Conservation (phyloP, 2,888 invertebrate species). For the Ecliptopera silaceata region DNA sequence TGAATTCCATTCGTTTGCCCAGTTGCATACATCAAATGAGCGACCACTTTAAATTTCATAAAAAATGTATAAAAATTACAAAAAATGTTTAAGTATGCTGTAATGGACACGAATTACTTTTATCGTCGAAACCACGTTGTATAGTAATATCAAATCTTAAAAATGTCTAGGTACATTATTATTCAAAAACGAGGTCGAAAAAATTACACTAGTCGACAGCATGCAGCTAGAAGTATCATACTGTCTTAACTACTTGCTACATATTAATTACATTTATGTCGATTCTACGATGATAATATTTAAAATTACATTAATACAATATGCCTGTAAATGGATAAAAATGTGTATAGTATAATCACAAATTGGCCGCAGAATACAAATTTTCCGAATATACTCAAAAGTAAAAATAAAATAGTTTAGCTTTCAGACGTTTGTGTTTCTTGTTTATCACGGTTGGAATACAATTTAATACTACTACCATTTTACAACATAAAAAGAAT, state of each 20-base stretch:
- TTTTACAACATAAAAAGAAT: constrained; percentile 27
- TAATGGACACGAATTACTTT: constrained; percentile 57
- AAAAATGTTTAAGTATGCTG: constrained; percentile 68
- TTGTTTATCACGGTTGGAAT: constrained; percentile 6
- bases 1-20: no score
- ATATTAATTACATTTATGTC: constrained; percentile 36
- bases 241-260: constrained; percentile 67
- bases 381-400: constrained; percentile 43
- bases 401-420: constrained; percentile 36
- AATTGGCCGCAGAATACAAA: constrained; percentile 73
- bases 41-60: constrained; percentile 59
- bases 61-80: constrained; percentile 82
- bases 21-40: no score
- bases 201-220: constrained; percentile 59
- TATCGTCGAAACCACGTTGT: constrained; percentile 61
- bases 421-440: constrained; percentile 39
- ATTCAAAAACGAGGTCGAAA: constrained; percentile 66
- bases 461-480: constrained; percentile 29
- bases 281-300: constrained; percentile 62
- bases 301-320: constrained; percentile 65
- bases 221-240: constrained; percentile 41
- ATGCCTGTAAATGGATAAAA: constrained; percentile 77
- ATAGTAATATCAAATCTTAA: constrained; percentile 77
- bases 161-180: constrained; percentile 52
- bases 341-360: constrained; percentile 76